phyloP scores from a whole-genome alignment of 2,113 vertebrate genomes.

The Trinectes maculatus region DNA sequence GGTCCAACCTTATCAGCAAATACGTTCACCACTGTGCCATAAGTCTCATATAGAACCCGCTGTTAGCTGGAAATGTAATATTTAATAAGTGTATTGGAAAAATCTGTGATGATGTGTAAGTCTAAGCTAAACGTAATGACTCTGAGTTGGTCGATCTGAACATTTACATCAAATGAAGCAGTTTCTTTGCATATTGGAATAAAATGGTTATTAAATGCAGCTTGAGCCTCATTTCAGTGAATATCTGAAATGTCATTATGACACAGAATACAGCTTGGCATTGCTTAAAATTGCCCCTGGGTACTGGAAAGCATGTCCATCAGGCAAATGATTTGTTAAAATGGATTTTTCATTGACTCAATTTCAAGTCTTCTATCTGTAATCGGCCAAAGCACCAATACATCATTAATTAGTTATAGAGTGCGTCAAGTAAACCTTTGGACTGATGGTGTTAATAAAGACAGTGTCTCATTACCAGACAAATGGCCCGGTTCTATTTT shows the following conservation, averaged over 20 bases:
- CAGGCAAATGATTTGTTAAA: background rate
- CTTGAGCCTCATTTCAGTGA: background rate
- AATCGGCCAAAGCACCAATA: background rate
- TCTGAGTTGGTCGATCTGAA: background rate
- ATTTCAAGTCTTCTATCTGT: background rate
- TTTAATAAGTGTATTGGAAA: constrained; percentile 10
- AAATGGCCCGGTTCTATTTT: constrained; percentile 5
- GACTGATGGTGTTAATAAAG: background rate
- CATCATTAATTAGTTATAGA: background rate
- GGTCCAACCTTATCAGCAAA: background rate
- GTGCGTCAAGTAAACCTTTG: background rate
- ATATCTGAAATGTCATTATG: background rate
- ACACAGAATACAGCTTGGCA: background rate
- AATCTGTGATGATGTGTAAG: background rate
- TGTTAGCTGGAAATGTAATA: constrained; percentile 5
- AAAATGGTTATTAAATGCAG: background rate
- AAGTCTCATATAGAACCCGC: background rate
- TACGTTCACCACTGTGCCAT: background rate
- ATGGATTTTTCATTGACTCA: background rate
- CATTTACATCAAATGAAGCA: background rate
- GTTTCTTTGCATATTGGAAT: background rate
- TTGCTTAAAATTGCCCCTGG: background rate
- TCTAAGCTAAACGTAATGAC: background rate
- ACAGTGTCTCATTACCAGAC: constrained; percentile 7
- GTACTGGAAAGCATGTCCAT: background rate